Evolutionary conservation across 2,113 vertebrate genomes (phyloP), one percentile per base, ranked within the genome.

Genomic region (Forbesichthys agassizii): DNA sequence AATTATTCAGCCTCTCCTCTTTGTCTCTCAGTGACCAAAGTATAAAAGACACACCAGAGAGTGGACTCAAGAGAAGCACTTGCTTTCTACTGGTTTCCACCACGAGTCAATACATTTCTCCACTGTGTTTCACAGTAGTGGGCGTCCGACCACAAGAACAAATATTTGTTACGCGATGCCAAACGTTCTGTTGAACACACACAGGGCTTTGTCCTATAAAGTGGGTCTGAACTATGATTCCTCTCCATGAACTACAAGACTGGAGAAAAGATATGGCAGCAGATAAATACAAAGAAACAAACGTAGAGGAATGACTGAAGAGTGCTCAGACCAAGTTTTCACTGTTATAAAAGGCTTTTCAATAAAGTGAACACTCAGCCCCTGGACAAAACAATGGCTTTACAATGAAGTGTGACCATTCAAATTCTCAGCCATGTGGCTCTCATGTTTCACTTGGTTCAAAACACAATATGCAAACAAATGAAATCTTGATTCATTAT

Each of bases 151-250:
- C 80, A 75, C 80, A 47, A 78, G 85, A 75, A 69, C 86, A 88
- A 91, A 89, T 89, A 90, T 90, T 90, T 89, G 61, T 79, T 42
- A 64, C 76, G 85, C 65, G 71, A 87, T 85, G 86, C 86, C 85
- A 81, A 88, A 66, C 84, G 77, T 75, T 86, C 68, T 78, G 54
- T 84, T 48, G 8, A 66, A 81, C 75, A 91, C 90, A 91, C 88
- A 82, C 36, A 9, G 42, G 6, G 75, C 88, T 89, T 88, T 91
- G 88, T 91, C 36, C 36, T 9, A 68, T 62, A 58, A 53, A 81
- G 74, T 11, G 9, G 69, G 85, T 78, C 6, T 74, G 84, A 88
- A 90, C 85, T 90, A 90, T 82, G 84, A 63, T 27, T 65, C 72
- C 48, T 72, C 42, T 3, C 75, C 48, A 70, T 66, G 58, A 82